A percentile compares a stretch with the other conserved stretches of the same genome.
Evolutionary conservation across 1,140 invertebrate species (phyloP).

Genomic region (Cotesia glomerata): DNA sequence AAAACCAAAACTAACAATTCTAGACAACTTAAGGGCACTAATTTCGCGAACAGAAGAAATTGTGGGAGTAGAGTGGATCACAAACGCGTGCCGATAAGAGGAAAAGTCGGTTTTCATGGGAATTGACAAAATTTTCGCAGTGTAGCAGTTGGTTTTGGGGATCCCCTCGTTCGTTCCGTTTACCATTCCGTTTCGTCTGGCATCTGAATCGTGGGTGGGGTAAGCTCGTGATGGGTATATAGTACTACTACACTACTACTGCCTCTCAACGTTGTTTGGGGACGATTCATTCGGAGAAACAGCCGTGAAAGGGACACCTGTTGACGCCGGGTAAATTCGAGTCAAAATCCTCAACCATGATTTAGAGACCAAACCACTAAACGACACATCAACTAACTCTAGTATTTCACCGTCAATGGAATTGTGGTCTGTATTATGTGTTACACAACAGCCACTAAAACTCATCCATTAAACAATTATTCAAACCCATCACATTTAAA

Average conservation of each 20-base stretch:
- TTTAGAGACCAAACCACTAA: conserved; percentile 6
- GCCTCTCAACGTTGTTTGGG: conserved; percentile 45
- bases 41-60: too few relatives aligned
- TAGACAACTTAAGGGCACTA: too few relatives aligned
- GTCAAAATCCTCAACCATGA: conserved; percentile 11
- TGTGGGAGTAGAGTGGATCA: too few relatives aligned
- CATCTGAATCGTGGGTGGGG: conserved; percentile 58
- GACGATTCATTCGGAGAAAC: conserved; percentile 65
- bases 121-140: conserved; percentile 45
- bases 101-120: neutral
- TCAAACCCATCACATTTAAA: too few relatives aligned
- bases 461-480: too few relatives aligned
- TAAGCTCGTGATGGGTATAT: conserved; percentile 52
- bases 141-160: conserved; percentile 36
- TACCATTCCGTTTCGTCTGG: conserved; percentile 64
- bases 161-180: conserved; percentile 61
- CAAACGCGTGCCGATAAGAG: too few relatives aligned
- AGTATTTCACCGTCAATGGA: conserved; percentile 30
- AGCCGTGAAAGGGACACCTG: conserved; percentile 65
- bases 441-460: too few relatives aligned
- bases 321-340: conserved; percentile 46
- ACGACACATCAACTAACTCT: conserved; percentile 53
- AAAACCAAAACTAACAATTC: neutral
- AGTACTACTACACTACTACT: conserved; percentile 9
- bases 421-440: neutral